Percentiles rank a stretch among this genome's conserved stretches.
These are phyloP conservation scores for Aphodius granarius DNA, from an alignment of 2,888 invertebrate species.

Conservation along the genomic window DNA sequence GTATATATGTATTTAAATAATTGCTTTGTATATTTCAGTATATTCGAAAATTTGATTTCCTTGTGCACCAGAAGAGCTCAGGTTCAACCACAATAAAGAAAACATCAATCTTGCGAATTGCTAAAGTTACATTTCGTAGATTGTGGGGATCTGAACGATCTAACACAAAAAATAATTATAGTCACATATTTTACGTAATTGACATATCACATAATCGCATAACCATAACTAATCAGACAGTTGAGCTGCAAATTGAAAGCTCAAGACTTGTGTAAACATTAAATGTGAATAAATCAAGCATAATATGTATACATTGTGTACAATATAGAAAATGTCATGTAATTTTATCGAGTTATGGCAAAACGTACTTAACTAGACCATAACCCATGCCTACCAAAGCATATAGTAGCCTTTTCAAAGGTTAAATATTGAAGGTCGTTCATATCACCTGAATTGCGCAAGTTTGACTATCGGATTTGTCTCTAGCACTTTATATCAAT, in stretches of 20 bases:
- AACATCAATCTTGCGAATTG: too few relatives aligned
- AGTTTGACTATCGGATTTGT: constrained; percentile 16
- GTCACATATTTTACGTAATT: not conserved
- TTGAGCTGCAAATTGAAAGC: not conserved
- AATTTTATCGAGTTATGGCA: not conserved
- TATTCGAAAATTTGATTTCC: too few relatives aligned
- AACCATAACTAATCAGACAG: not conserved
- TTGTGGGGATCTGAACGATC: too few relatives aligned
- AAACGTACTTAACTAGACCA: not conserved
- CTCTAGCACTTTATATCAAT: constrained; percentile 27
- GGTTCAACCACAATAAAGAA: too few relatives aligned
- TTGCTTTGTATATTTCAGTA: too few relatives aligned
- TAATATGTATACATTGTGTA: too few relatives aligned
- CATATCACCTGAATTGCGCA: constrained; percentile 20
- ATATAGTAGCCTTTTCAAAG: not conserved
- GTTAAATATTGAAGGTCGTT: constrained; percentile 12
- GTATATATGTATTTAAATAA: too few relatives aligned
- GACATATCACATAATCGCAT: not conserved
- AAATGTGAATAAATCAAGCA: not conserved
- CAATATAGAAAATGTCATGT: not conserved
- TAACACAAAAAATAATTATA: not conserved
- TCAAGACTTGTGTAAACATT: not conserved
- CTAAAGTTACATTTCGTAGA: too few relatives aligned
- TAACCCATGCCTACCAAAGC: not conserved
- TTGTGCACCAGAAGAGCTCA: too few relatives aligned